Percentiles rank a stretch among this genome's conserved stretches.
Evolutionary conservation across 1,140 invertebrate genomes (phyloP).

Genomic region (Bombus sibiricus): DNA sequence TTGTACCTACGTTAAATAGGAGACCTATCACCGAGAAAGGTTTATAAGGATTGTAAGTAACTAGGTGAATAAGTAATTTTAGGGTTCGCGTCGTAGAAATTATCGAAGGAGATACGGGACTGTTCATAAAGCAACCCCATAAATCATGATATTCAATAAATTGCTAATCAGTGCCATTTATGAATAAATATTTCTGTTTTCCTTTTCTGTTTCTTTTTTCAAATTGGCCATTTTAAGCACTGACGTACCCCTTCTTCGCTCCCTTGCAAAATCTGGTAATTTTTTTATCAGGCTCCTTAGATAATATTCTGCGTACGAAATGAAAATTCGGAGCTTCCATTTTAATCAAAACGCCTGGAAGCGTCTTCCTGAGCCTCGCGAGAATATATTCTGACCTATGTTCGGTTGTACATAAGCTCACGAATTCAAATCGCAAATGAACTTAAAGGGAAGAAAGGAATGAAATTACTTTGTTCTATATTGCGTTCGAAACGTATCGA

Average conservation of each 20-base stretch:
- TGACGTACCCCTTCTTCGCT: background rate
- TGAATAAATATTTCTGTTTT: background rate
- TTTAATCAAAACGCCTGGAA: constrained; percentile 74
- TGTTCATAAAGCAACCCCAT: background rate
- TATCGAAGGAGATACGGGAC: constrained; percentile 53
- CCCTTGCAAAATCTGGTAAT: constrained; percentile 53
- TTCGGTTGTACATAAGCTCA: constrained; percentile 40
- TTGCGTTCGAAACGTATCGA: background rate
- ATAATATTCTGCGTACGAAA: constrained; percentile 56
- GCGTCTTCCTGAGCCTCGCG: constrained; percentile 74
- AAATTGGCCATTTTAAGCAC: background rate
- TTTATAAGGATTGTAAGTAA: constrained; percentile 58
- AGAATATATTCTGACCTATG: constrained; percentile 48
- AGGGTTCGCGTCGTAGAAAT: constrained; percentile 55
- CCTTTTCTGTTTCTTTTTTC: background rate
- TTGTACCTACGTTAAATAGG: constrained; percentile 57
- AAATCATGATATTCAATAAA: background rate
- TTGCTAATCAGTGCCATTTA: background rate
- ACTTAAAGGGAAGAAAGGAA: background rate
- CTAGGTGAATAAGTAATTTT: constrained; percentile 62
- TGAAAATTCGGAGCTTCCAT: constrained; percentile 71
- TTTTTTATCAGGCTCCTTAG: constrained; percentile 53
- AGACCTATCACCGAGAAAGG: constrained; percentile 31
- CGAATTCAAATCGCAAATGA: background rate
- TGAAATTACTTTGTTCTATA: constrained; percentile 10